These are phyloP conservation scores for Acanthisitta chloris DNA, from an alignment of 2,113 vertebrate species.

Conservation along the genomic window DNA sequence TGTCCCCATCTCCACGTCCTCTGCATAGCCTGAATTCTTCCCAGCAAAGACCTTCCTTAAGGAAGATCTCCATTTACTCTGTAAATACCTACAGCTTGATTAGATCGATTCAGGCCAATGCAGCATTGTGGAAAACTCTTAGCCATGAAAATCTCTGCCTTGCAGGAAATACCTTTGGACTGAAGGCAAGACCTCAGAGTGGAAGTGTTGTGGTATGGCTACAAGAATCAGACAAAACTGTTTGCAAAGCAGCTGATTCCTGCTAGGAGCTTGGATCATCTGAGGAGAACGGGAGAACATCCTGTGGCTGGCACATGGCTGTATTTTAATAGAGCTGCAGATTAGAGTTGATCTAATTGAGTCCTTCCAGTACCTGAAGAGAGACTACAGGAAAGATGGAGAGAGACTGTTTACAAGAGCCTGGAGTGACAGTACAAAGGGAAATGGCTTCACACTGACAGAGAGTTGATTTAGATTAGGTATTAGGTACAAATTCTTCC, in stretches of 20 bases:
- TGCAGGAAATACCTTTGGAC: not conserved
- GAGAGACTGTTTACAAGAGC: not conserved
- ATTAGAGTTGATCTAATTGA: not conserved
- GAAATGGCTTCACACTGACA: not conserved
- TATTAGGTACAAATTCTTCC: fast-evolving
- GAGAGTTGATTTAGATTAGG: too few relatives aligned
- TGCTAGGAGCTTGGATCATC: not conserved
- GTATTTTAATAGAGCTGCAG: not conserved
- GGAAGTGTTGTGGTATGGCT: not conserved
- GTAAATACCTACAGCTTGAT: not conserved
- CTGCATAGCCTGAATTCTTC: not conserved
- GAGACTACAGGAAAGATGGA: not conserved
- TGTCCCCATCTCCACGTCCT: not conserved
- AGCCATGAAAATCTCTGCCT: not conserved
- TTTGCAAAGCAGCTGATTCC: not conserved
- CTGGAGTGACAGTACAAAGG: not conserved
- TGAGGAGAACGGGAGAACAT: not conserved
- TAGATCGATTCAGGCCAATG: not conserved
- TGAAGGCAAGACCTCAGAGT: not conserved
- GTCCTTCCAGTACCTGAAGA: not conserved
- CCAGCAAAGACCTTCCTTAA: not conserved
- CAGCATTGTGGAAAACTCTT: fast-evolving
- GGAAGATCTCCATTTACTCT: not conserved
- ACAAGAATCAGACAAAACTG: not conserved
- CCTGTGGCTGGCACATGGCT: not conserved